Percentiles rank a stretch among this genome's conserved stretches.
phyloP scores from a whole-genome alignment of 2,888 invertebrate species.

The Blomia tropicalis region DNA sequence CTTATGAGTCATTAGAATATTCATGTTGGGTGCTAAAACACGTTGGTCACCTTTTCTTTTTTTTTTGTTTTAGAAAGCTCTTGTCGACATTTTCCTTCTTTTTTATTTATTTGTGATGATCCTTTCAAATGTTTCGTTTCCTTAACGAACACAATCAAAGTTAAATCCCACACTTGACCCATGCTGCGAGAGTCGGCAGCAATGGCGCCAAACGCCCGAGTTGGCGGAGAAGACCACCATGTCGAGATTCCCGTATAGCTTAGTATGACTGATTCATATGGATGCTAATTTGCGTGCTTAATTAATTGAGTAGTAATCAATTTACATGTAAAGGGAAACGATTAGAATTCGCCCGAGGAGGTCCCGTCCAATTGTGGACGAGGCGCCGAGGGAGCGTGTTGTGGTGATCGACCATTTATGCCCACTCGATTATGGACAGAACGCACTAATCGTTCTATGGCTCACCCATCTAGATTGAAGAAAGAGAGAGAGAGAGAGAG shows the following conservation, averaged over 20 bases:
- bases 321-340: slow-evolving; percentile 9
- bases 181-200: too few species aligned
- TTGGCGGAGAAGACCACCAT: not conserved
- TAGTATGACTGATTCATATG: slow-evolving; percentile 2
- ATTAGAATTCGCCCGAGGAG: not conserved
- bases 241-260: not conserved
- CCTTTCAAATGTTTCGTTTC: too few species aligned
- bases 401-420: not conserved
- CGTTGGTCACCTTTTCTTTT: too few species aligned
- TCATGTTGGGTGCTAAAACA: too few species aligned
- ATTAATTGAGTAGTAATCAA: slow-evolving; percentile 15
- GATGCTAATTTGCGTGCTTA: slow-evolving; percentile 14
- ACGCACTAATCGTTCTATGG: not conserved
- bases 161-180: not conserved
- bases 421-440: not conserved
- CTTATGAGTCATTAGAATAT: too few species aligned
- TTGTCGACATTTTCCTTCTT: too few species aligned
- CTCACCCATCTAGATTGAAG: not conserved
- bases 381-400: not conserved
- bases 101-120: too few species aligned
- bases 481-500: too few species aligned
- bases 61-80: too few species aligned
- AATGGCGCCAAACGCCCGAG: not conserved
- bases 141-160: too few species aligned
- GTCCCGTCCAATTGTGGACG: not conserved